Percentiles rank a stretch among this genome's conserved stretches.
Conservation (phyloP, 2,113 vertebrate species). For the Paedocypris sp. region DNA sequence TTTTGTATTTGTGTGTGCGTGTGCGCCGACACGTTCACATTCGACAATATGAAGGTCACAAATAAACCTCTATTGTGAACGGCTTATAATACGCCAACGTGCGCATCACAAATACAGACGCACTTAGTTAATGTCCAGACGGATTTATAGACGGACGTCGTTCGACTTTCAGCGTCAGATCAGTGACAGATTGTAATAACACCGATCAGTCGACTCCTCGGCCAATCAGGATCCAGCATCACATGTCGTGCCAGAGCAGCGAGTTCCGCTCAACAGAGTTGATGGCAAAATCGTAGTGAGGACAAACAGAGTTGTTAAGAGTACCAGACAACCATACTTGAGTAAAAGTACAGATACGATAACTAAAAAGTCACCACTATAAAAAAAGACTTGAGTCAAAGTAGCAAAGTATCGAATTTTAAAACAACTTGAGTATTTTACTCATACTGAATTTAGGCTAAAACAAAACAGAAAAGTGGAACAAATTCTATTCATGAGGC, state of each 20-base stretch:
- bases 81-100: not conserved
- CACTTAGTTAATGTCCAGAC: not conserved
- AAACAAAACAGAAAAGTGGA: too few relatives aligned
- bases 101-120: not conserved
- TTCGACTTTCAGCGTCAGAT: not conserved
- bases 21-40: not conserved
- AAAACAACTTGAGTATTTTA: too few relatives aligned
- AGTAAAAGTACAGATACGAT: too few relatives aligned
- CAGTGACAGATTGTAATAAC: slow-evolving; percentile 4
- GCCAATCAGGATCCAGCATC: not conserved
- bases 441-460: too few relatives aligned
- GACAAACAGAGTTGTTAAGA: not conserved
- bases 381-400: too few relatives aligned
- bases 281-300: not conserved
- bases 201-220: not conserved
- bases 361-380: too few relatives aligned
- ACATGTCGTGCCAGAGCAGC: not conserved
- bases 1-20: not conserved
- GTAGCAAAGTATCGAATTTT: too few relatives aligned
- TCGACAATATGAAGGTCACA: not conserved
- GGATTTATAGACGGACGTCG: not conserved
- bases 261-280: not conserved
- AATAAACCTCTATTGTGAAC: not conserved
- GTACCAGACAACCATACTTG: too few relatives aligned
- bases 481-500: too few relatives aligned